These are phyloP conservation scores for Gymnodraco acuticeps DNA, from an alignment of 2,797 vertebrate genomes.

Conservation along the genomic window DNA sequence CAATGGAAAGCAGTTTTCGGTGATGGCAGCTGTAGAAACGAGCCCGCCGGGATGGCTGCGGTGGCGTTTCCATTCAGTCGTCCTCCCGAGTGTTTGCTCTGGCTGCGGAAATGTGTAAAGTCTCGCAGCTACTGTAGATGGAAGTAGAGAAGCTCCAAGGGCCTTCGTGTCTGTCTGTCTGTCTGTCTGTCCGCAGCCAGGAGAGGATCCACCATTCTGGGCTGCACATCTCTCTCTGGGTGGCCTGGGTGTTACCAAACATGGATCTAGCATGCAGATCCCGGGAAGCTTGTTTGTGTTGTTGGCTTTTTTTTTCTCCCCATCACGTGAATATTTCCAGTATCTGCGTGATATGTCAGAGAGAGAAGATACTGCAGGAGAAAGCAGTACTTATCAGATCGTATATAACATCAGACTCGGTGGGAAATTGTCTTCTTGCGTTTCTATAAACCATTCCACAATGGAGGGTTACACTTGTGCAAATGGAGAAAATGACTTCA, in stretches of 20 bases:
- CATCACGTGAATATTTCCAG: conserved; percentile 29
- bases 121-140: conserved; percentile 47
- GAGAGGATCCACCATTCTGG: conserved; percentile 36
- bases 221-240: conserved; percentile 43
- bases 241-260: conserved; percentile 55
- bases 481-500: conserved; percentile 43
- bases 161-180: not conserved
- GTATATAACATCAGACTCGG: conserved; percentile 17
- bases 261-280: conserved; percentile 21
- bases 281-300: conserved; percentile 42
- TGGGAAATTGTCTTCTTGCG: conserved; percentile 31
- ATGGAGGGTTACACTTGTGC: conserved; percentile 38
- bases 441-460: conserved; percentile 47
- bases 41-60: conserved; percentile 50
- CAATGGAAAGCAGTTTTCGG: conserved; percentile 44
- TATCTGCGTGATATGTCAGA: not conserved
- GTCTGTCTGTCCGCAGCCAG: conserved; percentile 30
- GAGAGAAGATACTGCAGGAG: conserved; percentile 2
- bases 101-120: conserved; percentile 44
- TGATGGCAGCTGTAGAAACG: conserved; percentile 38
- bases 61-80: conserved; percentile 61
- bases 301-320: not conserved
- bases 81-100: conserved; percentile 70
- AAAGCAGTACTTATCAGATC: conserved; percentile 31
- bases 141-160: conserved; percentile 58